Evolutionary conservation across 2,888 invertebrate species (phyloP).

Genomic region (Zaprionus obscuricornis): DNA sequence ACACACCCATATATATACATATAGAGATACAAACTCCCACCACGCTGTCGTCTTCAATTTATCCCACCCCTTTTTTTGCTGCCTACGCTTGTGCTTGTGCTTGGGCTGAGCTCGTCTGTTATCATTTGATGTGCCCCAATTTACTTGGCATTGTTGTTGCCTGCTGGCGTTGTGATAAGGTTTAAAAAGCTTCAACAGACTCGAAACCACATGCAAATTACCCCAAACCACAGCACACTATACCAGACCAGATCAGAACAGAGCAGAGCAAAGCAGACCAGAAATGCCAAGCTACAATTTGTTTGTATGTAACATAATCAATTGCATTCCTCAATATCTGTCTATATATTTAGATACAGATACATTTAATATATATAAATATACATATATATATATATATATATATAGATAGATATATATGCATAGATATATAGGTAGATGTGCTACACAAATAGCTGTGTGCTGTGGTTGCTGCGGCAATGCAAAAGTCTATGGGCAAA

Average conservation of each 20-base stretch:
- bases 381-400: constrained; percentile 4
- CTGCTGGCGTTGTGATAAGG: constrained; percentile 55
- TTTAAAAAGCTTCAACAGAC: constrained; percentile 28
- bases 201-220: constrained; percentile 34
- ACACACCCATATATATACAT: no score
- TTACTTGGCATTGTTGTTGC: constrained; percentile 34
- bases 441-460: constrained; percentile 17
- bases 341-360: constrained; percentile 12
- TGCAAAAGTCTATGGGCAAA: constrained; percentile 37
- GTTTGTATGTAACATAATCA: constrained; percentile 42
- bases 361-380: background rate
- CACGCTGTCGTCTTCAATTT: background rate
- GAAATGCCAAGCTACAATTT: constrained; percentile 10
- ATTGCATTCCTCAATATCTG: no score
- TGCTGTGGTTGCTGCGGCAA: constrained; percentile 40
- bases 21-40: no score
- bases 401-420: background rate
- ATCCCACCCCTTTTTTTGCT: background rate
- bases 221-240: no score
- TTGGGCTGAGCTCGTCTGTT: constrained; percentile 19
- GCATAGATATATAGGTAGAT: constrained; percentile 6
- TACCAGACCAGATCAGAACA: no score
- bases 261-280: constrained; percentile 3
- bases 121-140: constrained; percentile 72
- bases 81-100: background rate